These are phyloP conservation scores for Silurus meridionalis DNA, from an alignment of 2,113 vertebrate species.

Conservation along the genomic window DNA sequence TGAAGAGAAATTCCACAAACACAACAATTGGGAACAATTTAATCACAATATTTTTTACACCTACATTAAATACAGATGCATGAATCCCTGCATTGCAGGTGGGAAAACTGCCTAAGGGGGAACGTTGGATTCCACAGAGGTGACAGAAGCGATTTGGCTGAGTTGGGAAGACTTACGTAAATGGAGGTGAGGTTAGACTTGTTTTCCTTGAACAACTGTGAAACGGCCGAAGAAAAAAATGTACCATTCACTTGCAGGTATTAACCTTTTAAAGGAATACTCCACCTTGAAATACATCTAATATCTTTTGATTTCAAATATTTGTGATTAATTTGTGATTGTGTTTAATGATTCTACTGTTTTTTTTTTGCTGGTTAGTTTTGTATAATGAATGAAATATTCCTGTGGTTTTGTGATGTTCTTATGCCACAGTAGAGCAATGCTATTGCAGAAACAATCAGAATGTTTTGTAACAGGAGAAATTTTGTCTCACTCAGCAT, in stretches of 20 bases:
- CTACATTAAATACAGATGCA: not conserved
- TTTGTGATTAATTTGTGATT: not conserved
- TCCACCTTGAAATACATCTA: not conserved
- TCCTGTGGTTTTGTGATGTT: not conserved
- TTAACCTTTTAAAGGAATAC: not conserved
- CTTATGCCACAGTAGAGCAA: not conserved
- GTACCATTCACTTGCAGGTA: not conserved
- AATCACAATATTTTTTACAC: not conserved
- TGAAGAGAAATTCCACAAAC: not conserved
- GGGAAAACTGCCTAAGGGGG: constrained; percentile 17
- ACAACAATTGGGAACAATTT: not conserved
- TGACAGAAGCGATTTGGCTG: constrained; percentile 27
- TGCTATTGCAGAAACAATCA: not conserved
- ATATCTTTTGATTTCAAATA: not conserved
- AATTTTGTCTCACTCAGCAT: not conserved
- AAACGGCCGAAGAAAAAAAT: not conserved
- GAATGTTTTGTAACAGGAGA: not conserved
- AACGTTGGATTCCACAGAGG: constrained; percentile 21
- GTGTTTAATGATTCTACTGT: not conserved
- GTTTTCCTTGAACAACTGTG: not conserved
- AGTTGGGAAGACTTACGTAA: not conserved
- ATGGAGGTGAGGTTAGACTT: constrained; percentile 2
- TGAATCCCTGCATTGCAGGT: constrained; percentile 6
- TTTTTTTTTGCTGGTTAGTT: not conserved
- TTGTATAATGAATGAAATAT: not conserved